Conservation (phyloP, 2,888 invertebrate species). For the Erynnis tages region DNA sequence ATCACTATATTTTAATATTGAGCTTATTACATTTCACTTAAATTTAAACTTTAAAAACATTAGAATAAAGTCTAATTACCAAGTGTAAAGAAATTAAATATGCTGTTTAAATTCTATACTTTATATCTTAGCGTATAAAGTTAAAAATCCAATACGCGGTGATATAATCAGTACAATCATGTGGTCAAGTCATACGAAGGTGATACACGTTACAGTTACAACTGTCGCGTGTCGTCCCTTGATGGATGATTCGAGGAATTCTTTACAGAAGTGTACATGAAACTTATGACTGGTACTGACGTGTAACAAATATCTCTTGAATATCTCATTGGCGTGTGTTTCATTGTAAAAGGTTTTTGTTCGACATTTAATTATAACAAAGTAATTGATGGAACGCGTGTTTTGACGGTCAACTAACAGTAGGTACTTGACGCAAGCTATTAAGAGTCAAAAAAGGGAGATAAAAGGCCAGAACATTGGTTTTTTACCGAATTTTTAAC, state of each 20-base stretch:
- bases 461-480: too few relatives aligned
- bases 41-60: conserved; percentile 1
- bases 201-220: conserved; percentile 17
- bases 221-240: conserved; percentile 31
- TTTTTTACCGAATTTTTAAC: too few relatives aligned
- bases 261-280: conserved; percentile 18
- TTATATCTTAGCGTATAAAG: neutral
- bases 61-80: neutral
- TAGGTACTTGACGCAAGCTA: too few relatives aligned
- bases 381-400: too few relatives aligned
- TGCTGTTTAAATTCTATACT: neutral
- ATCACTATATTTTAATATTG: neutral
- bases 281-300: conserved; percentile 3
- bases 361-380: too few relatives aligned
- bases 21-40: neutral
- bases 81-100: neutral
- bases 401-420: too few relatives aligned
- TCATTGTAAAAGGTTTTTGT: too few relatives aligned
- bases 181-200: conserved; percentile 8
- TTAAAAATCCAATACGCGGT: neutral
- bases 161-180: conserved; percentile 3
- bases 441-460: too few relatives aligned
- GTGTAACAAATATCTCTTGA: conserved; percentile 11
- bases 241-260: conserved; percentile 33
- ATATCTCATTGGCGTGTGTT: neutral